Evolutionary conservation across 53 echinoderm and acorn worm species (phyloP).

Genomic region (Apostichopus leukothele): DNA sequence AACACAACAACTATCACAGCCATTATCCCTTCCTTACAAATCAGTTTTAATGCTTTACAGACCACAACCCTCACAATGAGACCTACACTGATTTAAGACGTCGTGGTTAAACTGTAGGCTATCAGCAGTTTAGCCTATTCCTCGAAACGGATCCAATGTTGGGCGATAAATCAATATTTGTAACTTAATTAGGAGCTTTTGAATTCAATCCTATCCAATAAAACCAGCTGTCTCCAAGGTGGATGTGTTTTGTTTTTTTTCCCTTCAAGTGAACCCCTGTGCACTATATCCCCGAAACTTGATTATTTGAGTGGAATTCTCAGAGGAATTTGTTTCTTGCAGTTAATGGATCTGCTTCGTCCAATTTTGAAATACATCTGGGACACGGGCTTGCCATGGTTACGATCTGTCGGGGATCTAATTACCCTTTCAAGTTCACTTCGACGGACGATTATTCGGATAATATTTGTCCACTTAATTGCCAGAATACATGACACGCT

Average conservation of each 20-base stretch:
- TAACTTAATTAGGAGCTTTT: conserved; percentile 30
- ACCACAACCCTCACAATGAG: too few species aligned
- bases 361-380: conserved; percentile 6
- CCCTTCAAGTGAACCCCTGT: background rate
- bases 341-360: conserved; percentile 11
- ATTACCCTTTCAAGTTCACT: conserved; percentile 38
- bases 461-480: background rate
- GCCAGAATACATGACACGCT: background rate
- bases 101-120: too few species aligned
- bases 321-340: conserved; percentile 10
- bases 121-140: background rate
- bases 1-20: too few species aligned
- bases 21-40: too few species aligned
- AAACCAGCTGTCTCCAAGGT: background rate
- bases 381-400: conserved; percentile 9
- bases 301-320: conserved; percentile 19
- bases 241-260: background rate
- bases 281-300: background rate
- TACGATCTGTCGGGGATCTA: conserved; percentile 5
- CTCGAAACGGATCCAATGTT: background rate
- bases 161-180: conserved; percentile 7
- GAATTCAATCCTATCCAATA: background rate
- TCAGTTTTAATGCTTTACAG: too few species aligned
- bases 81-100: too few species aligned
- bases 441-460: background rate